phyloP scores from a whole-genome alignment of 2,797 vertebrate species.

The Threskiornis aethiopicus region DNA sequence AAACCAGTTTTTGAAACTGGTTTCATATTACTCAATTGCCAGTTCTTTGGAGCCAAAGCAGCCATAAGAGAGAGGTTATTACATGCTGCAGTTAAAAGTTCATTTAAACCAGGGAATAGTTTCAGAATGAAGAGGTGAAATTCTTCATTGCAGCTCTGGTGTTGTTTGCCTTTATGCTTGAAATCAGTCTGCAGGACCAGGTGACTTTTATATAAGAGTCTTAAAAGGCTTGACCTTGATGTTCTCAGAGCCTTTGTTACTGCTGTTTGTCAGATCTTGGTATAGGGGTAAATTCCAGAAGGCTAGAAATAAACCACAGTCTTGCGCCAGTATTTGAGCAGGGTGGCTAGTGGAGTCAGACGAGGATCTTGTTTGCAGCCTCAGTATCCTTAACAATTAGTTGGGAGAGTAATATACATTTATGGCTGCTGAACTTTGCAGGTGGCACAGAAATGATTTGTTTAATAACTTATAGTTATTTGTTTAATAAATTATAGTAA shows the following conservation, averaged over 20 bases:
- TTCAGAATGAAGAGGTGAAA: not conserved
- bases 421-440: not conserved
- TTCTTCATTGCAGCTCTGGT: not conserved
- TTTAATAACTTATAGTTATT: not conserved
- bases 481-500: not conserved
- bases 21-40: not conserved
- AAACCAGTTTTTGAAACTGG: not conserved
- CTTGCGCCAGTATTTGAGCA: not conserved
- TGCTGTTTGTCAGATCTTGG: not conserved
- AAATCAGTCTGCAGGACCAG: conserved; percentile 1
- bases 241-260: not conserved
- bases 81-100: not conserved
- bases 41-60: not conserved
- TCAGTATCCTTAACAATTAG: not conserved
- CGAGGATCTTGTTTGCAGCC: not conserved
- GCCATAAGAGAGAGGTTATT: not conserved
- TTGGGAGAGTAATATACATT: not conserved
- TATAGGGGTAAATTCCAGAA: not conserved
- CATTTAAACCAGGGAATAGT: not conserved
- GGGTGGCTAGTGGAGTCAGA: not conserved
- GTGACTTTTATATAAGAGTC: conserved; percentile 43
- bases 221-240: conserved; percentile 56
- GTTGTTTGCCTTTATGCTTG: not conserved
- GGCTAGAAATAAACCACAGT: not conserved
- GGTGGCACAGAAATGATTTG: not conserved